Conservation (phyloP, 2,113 vertebrate genomes). For the Boulengeromyrus knoepffleri region DNA sequence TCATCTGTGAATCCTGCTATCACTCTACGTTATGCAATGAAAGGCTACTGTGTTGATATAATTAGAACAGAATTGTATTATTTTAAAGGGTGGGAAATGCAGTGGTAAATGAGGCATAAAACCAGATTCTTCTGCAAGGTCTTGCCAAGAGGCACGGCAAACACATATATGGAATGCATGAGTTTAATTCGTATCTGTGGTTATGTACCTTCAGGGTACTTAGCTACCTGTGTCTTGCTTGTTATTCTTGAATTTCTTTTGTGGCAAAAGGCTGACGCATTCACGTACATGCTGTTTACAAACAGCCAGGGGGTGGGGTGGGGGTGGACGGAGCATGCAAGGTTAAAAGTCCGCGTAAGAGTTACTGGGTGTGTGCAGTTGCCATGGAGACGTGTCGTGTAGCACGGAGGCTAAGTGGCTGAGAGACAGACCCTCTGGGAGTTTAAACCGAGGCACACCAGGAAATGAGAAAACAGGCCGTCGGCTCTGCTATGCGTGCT, state of each 20-base stretch:
- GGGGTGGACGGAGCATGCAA: not conserved
- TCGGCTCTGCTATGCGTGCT: not conserved
- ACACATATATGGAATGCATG: not conserved
- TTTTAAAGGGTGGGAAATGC: not conserved
- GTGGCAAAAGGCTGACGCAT: not conserved
- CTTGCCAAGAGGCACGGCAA: not conserved
- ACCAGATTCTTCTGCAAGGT: not conserved
- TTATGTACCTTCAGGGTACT: not conserved
- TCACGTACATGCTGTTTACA: not conserved
- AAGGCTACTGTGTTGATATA: not conserved
- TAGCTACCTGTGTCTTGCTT: not conserved
- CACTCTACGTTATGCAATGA: not conserved
- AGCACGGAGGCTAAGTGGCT: not conserved
- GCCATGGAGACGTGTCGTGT: not conserved
- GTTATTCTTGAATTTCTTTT: not conserved
- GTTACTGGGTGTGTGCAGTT: conserved; percentile 8
- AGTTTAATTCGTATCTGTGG: not conserved
- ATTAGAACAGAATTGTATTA: not conserved
- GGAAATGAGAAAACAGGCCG: not conserved
- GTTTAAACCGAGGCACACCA: conserved; percentile 54
- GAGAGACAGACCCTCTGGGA: not conserved
- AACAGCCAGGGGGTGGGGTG: not conserved
- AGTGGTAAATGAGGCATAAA: not conserved
- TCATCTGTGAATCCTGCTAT: not conserved
- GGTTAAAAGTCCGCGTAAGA: not conserved